Evolutionary conservation across 2,113 vertebrate species (phyloP), one percentile per base, ranked within the genome.

Genomic region (Anarrhichthys ocellatus): DNA sequence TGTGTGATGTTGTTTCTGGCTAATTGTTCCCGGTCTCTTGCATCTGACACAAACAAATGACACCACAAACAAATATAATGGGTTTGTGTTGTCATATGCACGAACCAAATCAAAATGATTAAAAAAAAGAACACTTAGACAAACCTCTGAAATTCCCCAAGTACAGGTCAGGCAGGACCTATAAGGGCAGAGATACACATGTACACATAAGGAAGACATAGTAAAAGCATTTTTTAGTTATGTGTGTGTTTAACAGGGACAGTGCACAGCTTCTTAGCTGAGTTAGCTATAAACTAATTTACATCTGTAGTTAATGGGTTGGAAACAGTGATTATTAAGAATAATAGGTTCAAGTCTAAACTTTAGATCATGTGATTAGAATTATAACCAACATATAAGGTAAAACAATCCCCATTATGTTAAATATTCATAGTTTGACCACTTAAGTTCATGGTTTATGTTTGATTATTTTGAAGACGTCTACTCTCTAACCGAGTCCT

Each of bases 121-220:
- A 6, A 38, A 24, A 2, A 18, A 22, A 52, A 32, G 9, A 22
- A 59, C 14, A 66, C 14, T 24, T 10, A 69, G 84, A 85, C 88
- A 93, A 86, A 99, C 97, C 97, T 98, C 96, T 98, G 91, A 98
- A 98, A 94, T 97, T 99, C 80, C 98, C 98, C 93, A 99, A 94
- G 91, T 97, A 99, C 66, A 99, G 94, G 86, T 97, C 96, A 72
- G 98, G 96, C 73, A 99, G 96, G 93, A 99, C 96, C 98, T 99
- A 27, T 6, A n/a, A 34, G 54, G 48, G 58, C 5, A 78, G 5
- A 78, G 29, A 82, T 13, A 52, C 6, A 38, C 8, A 14, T 11
- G 15, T 27, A 14, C 0, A 66, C 20, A 11, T 48, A 14, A 22
- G 56, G 44, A 29, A 46, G n/a, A 52, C 9, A 40, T 40, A 6